A percentile compares a stretch with the other conserved stretches of the same genome.
Conservation (phyloP, 2,113 vertebrate species). For the Anseranas semipalmata region DNA sequence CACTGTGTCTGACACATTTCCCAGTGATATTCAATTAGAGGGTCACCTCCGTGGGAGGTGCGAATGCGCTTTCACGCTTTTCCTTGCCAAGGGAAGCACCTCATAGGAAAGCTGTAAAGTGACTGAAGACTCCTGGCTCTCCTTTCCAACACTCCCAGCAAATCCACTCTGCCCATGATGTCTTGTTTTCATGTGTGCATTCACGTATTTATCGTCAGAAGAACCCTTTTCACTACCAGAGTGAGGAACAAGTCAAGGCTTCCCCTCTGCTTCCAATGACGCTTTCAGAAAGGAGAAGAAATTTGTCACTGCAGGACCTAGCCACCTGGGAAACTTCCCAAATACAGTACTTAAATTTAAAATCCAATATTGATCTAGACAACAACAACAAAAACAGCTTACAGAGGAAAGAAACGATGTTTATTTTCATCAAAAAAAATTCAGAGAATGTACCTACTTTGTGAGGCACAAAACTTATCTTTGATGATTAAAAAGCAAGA, state of each 20-base stretch:
- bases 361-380: background rate
- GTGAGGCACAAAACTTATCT: background rate
- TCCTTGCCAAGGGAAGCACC: slow-evolving; percentile 27
- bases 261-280: background rate
- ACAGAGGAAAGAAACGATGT: background rate
- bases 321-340: background rate
- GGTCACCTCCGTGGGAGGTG: background rate
- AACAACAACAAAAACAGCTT: background rate
- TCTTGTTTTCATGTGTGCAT: background rate
- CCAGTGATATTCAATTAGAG: slow-evolving; percentile 58
- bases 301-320: background rate
- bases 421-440: background rate
- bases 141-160: slow-evolving; percentile 23
- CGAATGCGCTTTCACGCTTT: background rate
- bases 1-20: slow-evolving; percentile 49
- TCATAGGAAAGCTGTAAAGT: slow-evolving; percentile 47
- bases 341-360: background rate
- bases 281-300: background rate
- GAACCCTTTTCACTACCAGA: background rate
- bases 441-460: background rate
- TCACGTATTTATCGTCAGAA: background rate
- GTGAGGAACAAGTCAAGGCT: background rate
- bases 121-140: slow-evolving; percentile 42
- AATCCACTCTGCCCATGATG: background rate
- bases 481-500: background rate